These are phyloP conservation scores for Metallyticus violacea DNA, from an alignment of 2,888 invertebrate genomes.

Conservation along the genomic window DNA sequence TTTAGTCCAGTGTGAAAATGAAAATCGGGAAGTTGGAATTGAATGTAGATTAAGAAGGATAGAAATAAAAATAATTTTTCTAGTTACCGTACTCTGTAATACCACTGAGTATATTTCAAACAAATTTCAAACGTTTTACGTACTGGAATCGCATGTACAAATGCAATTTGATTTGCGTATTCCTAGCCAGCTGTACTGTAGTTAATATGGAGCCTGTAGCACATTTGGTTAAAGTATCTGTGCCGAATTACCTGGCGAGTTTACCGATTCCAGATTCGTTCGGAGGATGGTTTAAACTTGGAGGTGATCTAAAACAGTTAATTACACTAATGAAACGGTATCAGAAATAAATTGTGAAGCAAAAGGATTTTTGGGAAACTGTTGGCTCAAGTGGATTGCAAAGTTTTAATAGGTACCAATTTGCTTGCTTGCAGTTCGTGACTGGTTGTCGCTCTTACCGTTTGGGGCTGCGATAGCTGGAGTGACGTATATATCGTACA, in stretches of 20 bases:
- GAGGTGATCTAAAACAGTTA: conserved; percentile 55
- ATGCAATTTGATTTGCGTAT: too few relatives aligned
- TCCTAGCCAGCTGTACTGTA: not conserved
- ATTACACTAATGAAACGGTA: conserved; percentile 9
- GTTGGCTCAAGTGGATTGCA: not conserved
- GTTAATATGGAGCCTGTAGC: conserved; percentile 72
- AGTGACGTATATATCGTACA: conserved; percentile 74
- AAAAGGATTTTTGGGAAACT: not conserved
- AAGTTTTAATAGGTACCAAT: not conserved
- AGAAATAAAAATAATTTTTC: too few relatives aligned
- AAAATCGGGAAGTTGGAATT: too few relatives aligned
- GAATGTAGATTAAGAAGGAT: too few relatives aligned
- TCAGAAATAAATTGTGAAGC: not conserved
- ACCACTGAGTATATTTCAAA: too few relatives aligned
- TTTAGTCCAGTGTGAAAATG: too few relatives aligned
- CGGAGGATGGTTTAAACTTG: conserved; percentile 82
- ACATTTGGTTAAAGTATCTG: conserved; percentile 69
- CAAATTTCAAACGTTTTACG: too few relatives aligned
- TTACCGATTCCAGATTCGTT: conserved; percentile 81
- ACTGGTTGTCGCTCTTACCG: conserved; percentile 79
- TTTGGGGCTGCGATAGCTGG: conserved; percentile 78
- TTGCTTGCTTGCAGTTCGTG: conserved; percentile 63
- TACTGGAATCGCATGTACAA: too few relatives aligned
- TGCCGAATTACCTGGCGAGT: conserved; percentile 80
- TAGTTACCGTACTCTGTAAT: too few relatives aligned